Base-by-base conservation (phyloP, 2,888 invertebrate species). In the Meganola albula region DNA sequence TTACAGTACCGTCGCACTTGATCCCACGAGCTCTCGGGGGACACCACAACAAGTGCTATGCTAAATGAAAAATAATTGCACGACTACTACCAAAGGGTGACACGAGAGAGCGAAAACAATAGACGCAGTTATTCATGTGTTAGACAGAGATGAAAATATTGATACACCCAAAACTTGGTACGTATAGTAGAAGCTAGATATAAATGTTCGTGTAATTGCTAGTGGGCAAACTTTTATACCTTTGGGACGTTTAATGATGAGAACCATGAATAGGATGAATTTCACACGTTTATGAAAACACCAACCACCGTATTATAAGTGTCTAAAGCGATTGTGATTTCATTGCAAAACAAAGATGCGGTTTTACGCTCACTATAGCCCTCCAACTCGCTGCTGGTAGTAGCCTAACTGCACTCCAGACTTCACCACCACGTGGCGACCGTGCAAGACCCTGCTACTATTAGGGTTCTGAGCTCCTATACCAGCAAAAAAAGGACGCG, bases 41-140 rank as follows among this genome's bases (percentile, higher is more conserved):
- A 73, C 57, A 42, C 33, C 48, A 66, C 67, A 62, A 67, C 73
- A 70, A 74, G 70, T 69, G 40, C 43, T 37, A 38, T 36, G 69
- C 73, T 84, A 82, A 84, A 85, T 84, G 79, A 84, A 84, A 84
- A 79, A 83, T 85, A 83, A 85, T 84, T 77, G 76, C 65, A 57
- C 49, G 55, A 49, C 37, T 39, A 35, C 27, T 21, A 34, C 34
- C 36, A 53, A 53, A 58, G 63, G 57, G 61, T 51, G 51, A 60
- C 35, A 48, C 53, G 37, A 54, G 24, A 21, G 26, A 44, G 34
- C 40, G 42, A 53, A 40, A 53, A 41, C 23, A 28, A 50, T 43
- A 46, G n/a, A n/a, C 23, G 2, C 3, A 39, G 36, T 21, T 7
- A n/a, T 10, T 10, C 10, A 29, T 29, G n/a, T 10, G 46, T 36